Evolutionary conservation across 1,140 invertebrate species (phyloP), one percentile per base, ranked within the genome.

Genomic region (Formica exsecta): DNA sequence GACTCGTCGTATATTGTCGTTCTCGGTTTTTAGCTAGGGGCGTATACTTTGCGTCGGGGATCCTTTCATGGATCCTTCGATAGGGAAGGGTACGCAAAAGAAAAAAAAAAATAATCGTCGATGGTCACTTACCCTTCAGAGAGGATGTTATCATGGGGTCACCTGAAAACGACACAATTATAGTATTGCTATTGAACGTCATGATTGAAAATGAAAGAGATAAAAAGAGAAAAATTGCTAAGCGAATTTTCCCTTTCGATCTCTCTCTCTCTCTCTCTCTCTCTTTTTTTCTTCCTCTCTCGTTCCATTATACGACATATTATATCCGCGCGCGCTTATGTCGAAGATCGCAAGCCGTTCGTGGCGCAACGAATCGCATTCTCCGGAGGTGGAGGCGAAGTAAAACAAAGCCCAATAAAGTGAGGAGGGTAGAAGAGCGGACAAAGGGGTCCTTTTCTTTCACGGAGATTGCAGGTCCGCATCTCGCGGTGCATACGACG

Each of bases 71-170:
- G 85, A 79, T 54, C 77, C 48, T 87, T 87, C 59, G 9, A 36
- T 9, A 19, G 36, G 38, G 54, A 54, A 51, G 83, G 83, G 86
- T 86, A 85, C 85, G 89, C 54, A 83, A 80, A 86, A 88, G 88
- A 92, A 85, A 89, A 91, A 91, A 89, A 85, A 89, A 91, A 91
- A 89, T 87, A 91, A 92, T 88, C 86, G 89, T 87, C 91, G 87
- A 88, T 93, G 90, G 90, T 93, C 91, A 95, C 95, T 95, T 95
- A 95, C 95, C 94, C 94, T 95, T 95, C 81, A 95, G 93, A 91
- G 95, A 95, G 92, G 95, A 95, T 94, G 95, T 95, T 95, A 95
- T 95, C 95, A 95, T 95, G 91, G 95, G 95, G 77, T 95, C 95
- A 95, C 95, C 95, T 95, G 94, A 94, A 95, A 95, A 95, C 89